phyloP scores from a whole-genome alignment of 23 tunicate genomes.

The Halocynthia aurantium region DNA sequence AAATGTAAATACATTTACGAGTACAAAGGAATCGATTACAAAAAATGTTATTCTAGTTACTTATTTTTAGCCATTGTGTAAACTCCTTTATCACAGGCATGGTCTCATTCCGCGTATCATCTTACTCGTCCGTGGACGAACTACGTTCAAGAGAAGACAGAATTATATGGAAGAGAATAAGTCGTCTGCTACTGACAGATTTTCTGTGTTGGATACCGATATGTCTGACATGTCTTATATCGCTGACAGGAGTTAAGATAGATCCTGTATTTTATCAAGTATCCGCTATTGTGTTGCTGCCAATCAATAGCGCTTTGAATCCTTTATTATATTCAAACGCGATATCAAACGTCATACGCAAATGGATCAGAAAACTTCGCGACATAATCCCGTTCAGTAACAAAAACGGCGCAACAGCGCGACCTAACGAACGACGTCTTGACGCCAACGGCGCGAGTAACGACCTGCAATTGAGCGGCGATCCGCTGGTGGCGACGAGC shows the following conservation, averaged over 20 bases:
- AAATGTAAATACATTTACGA: no score
- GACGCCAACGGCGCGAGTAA: no score
- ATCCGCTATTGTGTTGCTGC: constrained; percentile 14
- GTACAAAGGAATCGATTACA: no score
- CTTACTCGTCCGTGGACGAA: not conserved
- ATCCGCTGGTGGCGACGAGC: no score
- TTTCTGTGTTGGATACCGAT: constrained; percentile 72
- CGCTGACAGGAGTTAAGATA: constrained; percentile 28
- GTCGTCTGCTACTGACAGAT: constrained; percentile 44
- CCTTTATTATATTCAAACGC: constrained; percentile 18
- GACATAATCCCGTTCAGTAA: no score
- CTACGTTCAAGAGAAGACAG: constrained; percentile 45
- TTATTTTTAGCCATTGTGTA: not conserved
- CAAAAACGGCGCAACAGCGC: no score
- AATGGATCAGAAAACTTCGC: no score
- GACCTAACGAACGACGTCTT: no score
- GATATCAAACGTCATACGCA: not conserved
- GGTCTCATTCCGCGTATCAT: not conserved
- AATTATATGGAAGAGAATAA: constrained; percentile 49
- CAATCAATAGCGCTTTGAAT: constrained; percentile 26
- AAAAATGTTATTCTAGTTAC: no score
- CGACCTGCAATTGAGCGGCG: no score
- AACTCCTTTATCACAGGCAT: not conserved
- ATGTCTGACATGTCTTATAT: constrained; percentile 40
- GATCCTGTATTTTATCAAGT: constrained; percentile 26